Conservation (phyloP, 2,888 invertebrate genomes). For the Clivina fossor region DNA sequence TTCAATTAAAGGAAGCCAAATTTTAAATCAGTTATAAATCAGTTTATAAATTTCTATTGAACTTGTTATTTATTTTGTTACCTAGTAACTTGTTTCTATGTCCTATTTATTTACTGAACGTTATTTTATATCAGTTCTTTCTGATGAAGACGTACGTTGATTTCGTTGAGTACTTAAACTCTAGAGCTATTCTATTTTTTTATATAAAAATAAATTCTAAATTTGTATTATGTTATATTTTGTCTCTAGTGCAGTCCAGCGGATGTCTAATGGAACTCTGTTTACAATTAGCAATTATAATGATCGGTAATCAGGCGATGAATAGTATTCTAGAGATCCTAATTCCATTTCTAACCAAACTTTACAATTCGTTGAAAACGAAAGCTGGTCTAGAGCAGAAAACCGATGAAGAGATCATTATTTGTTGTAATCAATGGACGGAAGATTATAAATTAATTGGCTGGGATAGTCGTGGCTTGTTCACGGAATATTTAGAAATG, state of each 20-base stretch:
- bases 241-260: conserved; percentile 80
- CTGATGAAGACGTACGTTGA: too few species aligned
- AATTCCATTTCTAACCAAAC: conserved; percentile 63
- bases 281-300: conserved; percentile 81
- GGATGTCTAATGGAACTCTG: conserved; percentile 85
- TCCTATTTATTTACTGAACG: too few species aligned
- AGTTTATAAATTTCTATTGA: too few species aligned
- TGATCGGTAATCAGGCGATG: conserved; percentile 83
- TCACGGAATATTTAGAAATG: conserved; percentile 86
- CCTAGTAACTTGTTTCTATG: too few species aligned
- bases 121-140: too few species aligned
- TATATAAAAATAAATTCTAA: too few species aligned
- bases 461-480: conserved; percentile 68
- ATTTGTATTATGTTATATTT: too few species aligned
- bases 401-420: conserved; percentile 48
- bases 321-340: conserved; percentile 77
- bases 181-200: too few species aligned
- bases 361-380: conserved; percentile 56
- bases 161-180: too few species aligned
- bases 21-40: too few species aligned
- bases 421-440: conserved; percentile 70
- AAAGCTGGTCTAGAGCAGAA: conserved; percentile 55
- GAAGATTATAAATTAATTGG: conserved; percentile 70
- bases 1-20: too few species aligned
- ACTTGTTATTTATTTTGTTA: too few species aligned